Conservation (phyloP, 2,888 invertebrate genomes). For the Standfussiana lucernea region DNA sequence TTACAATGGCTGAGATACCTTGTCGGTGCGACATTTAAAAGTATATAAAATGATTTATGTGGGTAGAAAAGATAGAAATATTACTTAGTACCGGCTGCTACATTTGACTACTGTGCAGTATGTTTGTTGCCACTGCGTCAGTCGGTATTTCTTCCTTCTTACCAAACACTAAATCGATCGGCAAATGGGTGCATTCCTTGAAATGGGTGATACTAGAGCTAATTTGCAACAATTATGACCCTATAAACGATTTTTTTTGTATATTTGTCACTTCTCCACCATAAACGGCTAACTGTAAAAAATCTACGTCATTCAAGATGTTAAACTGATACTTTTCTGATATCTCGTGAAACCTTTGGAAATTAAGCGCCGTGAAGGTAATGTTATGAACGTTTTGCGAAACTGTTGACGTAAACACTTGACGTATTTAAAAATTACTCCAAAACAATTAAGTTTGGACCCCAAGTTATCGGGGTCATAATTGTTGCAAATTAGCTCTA, state of each 20-base stretch:
- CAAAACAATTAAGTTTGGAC: neutral
- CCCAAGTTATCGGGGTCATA: neutral
- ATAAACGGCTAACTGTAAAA: too few species aligned
- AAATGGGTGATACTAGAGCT: neutral
- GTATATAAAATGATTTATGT: slow-evolving; percentile 19
- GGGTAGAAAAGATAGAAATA: neutral
- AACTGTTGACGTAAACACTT: neutral
- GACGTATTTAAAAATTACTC: too few species aligned
- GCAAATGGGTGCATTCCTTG: neutral
- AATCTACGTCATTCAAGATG: too few species aligned
- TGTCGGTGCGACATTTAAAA: neutral
- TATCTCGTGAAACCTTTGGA: too few species aligned
- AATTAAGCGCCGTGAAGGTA: neutral
- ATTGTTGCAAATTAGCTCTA: too few species aligned
- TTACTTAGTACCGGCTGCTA: neutral
- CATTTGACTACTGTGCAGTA: neutral
- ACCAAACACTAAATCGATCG: neutral
- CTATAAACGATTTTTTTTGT: too few species aligned
- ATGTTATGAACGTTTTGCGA: neutral
- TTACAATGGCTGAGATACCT: slow-evolving; percentile 6
- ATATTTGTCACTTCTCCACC: too few species aligned
- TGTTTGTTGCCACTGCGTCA: neutral
- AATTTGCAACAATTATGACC: neutral
- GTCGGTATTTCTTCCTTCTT: neutral
- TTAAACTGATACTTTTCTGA: too few species aligned